These are phyloP conservation scores for Morinoia aosen DNA, from an alignment of 2,888 invertebrate genomes.

Conservation along the genomic window DNA sequence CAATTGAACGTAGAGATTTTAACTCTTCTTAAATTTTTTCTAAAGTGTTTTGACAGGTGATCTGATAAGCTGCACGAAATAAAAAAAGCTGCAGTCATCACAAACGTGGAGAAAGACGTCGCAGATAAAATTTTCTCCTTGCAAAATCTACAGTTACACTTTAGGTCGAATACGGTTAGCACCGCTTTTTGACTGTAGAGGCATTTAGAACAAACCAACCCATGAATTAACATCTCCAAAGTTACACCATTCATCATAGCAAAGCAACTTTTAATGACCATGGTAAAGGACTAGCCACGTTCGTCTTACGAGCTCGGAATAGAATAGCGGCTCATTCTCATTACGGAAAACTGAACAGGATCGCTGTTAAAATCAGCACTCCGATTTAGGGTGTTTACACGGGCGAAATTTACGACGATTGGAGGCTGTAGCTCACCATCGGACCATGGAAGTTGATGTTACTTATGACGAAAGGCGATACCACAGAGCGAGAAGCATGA, in stretches of 20 bases:
- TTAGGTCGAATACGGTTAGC: neutral
- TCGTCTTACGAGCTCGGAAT: neutral
- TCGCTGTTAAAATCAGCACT: slow-evolving; percentile 34
- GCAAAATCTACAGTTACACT: neutral
- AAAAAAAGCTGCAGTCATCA: neutral
- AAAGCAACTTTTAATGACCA: neutral
- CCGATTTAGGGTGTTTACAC: slow-evolving; percentile 31
- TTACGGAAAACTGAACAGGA: neutral
- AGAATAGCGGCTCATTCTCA: neutral
- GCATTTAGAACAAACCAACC: neutral
- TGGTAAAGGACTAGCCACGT: neutral
- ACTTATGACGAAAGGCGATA: slow-evolving; percentile 39
- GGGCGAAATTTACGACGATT: slow-evolving; percentile 23
- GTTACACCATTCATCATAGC: neutral
- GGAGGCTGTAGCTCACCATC: slow-evolving; percentile 5
- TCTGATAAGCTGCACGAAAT: neutral
- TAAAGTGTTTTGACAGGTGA: neutral
- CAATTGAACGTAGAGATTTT: neutral
- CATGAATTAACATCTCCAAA: neutral
- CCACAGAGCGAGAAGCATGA: neutral
- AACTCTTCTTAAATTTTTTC: neutral
- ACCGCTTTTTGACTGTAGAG: neutral
- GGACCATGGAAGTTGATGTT: slow-evolving; percentile 27
- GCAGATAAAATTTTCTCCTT: neutral
- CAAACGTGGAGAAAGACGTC: neutral